A percentile compares a stretch with the other conserved stretches of the same genome.
Evolutionary conservation across 2,888 invertebrate genomes (phyloP).

Genomic region (Brachyopa scutellaris): DNA sequence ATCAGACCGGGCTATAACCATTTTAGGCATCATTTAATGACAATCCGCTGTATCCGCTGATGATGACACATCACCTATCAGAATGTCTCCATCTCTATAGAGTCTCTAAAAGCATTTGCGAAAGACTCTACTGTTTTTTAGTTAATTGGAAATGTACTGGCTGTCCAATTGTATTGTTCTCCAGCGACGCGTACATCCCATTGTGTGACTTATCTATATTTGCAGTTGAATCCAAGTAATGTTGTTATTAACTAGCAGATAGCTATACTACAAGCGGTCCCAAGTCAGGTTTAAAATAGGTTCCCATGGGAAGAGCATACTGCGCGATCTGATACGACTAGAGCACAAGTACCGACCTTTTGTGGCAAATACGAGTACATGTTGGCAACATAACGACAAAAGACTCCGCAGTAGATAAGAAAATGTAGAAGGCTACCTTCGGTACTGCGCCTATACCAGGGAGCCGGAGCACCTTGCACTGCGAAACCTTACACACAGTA

Average conservation of each 20-base stretch:
- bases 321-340: slow-evolving; percentile 58
- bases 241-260: slow-evolving; percentile 65
- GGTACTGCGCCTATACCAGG: slow-evolving; percentile 46
- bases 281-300: slow-evolving; percentile 43
- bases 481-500: slow-evolving; percentile 49
- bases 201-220: slow-evolving; percentile 67
- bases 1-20: slow-evolving; percentile 63
- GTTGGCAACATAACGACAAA: slow-evolving; percentile 30
- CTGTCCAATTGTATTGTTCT: slow-evolving; percentile 69
- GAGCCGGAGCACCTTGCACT: slow-evolving; percentile 60
- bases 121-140: slow-evolving; percentile 35
- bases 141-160: slow-evolving; percentile 65
- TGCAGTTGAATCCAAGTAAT: slow-evolving; percentile 45
- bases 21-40: slow-evolving; percentile 68
- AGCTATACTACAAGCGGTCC: slow-evolving; percentile 36
- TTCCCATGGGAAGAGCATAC: slow-evolving; percentile 64
- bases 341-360: slow-evolving; percentile 70
- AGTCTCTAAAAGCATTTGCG: too few species aligned
- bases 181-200: slow-evolving; percentile 46
- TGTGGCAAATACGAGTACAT: too few species aligned
- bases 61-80: slow-evolving; percentile 69
- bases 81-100: slow-evolving; percentile 64
- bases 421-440: slow-evolving; percentile 39
- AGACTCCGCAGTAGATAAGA: slow-evolving; percentile 35
- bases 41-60: slow-evolving; percentile 66